Evolutionary conservation across 2,113 vertebrate genomes (phyloP).

Genomic region (Fregata magnificens): DNA sequence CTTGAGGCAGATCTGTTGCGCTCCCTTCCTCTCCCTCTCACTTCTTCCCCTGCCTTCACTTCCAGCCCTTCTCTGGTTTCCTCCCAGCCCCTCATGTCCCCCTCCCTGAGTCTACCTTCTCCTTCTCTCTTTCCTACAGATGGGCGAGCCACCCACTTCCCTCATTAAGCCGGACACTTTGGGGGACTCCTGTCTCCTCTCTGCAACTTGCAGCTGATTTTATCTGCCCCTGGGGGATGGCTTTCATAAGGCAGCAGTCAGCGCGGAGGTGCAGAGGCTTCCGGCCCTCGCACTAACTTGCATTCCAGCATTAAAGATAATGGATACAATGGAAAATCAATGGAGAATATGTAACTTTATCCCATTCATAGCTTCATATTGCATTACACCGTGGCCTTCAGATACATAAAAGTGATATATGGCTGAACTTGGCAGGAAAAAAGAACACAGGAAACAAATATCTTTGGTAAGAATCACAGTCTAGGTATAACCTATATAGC

Average conservation of each 20-base stretch:
- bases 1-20: not conserved
- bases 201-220: constrained; percentile 14
- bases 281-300: constrained; percentile 54
- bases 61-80: not conserved
- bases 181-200: constrained; percentile 33
- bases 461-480: constrained; percentile 3
- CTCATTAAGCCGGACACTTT: not conserved
- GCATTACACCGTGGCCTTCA: constrained; percentile 42
- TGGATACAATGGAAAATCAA: constrained; percentile 66
- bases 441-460: constrained; percentile 1
- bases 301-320: constrained; percentile 64
- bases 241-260: constrained; percentile 59
- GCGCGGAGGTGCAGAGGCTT: constrained; percentile 54
- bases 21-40: not conserved
- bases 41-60: not conserved
- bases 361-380: constrained; percentile 47
- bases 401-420: constrained; percentile 53
- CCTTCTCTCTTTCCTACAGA: not conserved
- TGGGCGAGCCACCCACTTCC: not conserved
- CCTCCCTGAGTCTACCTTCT: not conserved
- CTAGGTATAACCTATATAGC: not conserved
- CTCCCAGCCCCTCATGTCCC: not conserved
- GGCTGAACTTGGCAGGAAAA: constrained; percentile 11
- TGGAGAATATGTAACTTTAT: constrained; percentile 58
- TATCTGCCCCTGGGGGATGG: not conserved